Evolutionary conservation across 1,140 invertebrate species (phyloP).

Genomic region (Drosophila parabipectinata): DNA sequence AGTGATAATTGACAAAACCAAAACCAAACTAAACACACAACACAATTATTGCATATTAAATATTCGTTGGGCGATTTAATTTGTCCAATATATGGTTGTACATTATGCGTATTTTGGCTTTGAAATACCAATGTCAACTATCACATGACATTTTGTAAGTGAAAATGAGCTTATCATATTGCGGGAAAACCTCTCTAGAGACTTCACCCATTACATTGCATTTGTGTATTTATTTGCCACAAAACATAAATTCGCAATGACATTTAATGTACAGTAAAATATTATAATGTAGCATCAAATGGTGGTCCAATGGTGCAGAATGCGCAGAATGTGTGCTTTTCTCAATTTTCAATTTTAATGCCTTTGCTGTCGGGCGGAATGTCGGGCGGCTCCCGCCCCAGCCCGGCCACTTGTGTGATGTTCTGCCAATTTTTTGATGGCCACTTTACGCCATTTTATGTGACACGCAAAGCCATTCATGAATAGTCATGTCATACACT

Average conservation of each 20-base stretch:
- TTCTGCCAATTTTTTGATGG: slow-evolving; percentile 71
- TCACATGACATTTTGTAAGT: not conserved
- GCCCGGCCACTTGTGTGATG: slow-evolving; percentile 29
- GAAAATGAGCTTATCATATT: slow-evolving; percentile 10
- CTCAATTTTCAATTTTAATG: slow-evolving; percentile 71
- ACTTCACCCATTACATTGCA: slow-evolving; percentile 8
- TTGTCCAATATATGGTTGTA: not conserved
- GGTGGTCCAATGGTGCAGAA: slow-evolving; percentile 38
- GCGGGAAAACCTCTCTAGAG: not conserved
- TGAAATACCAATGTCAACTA: slow-evolving; percentile 1
- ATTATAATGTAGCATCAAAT: slow-evolving; percentile 48
- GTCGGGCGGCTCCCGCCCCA: not conserved
- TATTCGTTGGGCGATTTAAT: slow-evolving; percentile 21
- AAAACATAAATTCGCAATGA: slow-evolving; percentile 61
- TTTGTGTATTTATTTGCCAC: slow-evolving; percentile 12
- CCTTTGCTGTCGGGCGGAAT: slow-evolving; percentile 20
- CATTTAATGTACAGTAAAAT: slow-evolving; percentile 65
- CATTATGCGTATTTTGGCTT: slow-evolving; percentile 9
- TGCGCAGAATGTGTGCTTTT: slow-evolving; percentile 65
- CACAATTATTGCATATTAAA: not conserved
- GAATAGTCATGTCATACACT: slow-evolving; percentile 54
- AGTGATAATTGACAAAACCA: not conserved
- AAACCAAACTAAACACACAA: not conserved
- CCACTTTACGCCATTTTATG: slow-evolving; percentile 71
- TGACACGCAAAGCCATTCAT: slow-evolving; percentile 53